Base-by-base conservation (phyloP, 1,140 invertebrate species). In the Monochamus saltuarius region DNA sequence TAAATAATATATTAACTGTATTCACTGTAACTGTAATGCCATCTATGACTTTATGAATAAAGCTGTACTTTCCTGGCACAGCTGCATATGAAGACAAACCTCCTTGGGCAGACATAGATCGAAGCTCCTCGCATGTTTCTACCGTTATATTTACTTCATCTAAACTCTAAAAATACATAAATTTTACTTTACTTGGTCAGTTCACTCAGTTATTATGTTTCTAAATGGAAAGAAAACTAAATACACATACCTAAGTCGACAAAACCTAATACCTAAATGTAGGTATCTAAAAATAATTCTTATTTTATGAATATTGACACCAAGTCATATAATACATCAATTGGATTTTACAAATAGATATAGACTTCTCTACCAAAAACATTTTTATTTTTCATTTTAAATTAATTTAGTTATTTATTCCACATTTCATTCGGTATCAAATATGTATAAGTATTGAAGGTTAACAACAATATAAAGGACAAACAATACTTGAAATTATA, bases 1-100 rank as follows among this genome's bases (percentile, higher is more conserved):
- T 89, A 77, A 99, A 98, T 64, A 90, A 91, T 64, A 99, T 88
- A 70, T 89, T 86, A 46, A 99, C 94, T 50, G 91, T 92, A 78
- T 98, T 98, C 51, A 99, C 94, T 73, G 88, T 86, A 53, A 99
- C 86, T 36, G 92, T 97, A 72, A 99, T 97, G 38, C 96, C 96
- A 83, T 99, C 97, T 68, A 99, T 94, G 40, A 98, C 94, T 85
- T 95, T 90, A 74, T 97, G 90, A 55, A 90, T 89, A 79, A 94
- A 96, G 64, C 92, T 94, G 81, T 77, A 77, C 70, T 77, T 77
- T 56, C 75, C 74, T 43, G 79, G 77, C 19, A 87, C 82, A 38
- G 83, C 79, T 56, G 78, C 77, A 65, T 82, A 80, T 9, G 81
- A 80, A 55, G 81, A 80, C 46, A 82, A 77, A 10, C 63, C 63